Base-by-base conservation (phyloP, 2,888 invertebrate genomes). In the Mimachlamys varia region DNA sequence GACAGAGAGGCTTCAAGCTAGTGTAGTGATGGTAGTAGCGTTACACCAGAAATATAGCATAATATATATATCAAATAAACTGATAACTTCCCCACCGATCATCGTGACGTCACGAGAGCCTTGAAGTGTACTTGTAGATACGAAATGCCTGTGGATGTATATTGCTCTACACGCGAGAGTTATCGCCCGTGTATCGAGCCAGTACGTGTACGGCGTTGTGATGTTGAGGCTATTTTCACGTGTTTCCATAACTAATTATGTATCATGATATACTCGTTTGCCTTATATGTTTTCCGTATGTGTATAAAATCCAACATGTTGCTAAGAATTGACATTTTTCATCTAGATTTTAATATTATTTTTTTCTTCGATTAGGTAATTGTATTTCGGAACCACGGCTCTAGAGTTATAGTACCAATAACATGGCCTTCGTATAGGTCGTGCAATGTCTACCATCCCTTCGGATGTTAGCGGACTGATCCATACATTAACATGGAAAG, bases 71-170 rank as follows among this genome's bases (percentile, higher is more conserved):
- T 22, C 0, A 58, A 58, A 10, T 53, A 10, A 58, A 7, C 76
- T 76, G 76, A 76, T 76, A 44, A 44, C n/a, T 19, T 76, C 27
- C 33, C 76, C 76, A 76, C 76, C 76, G 76, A 76, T 76, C 76
- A 33, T 76, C 76, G 22, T 33, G 33, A 33, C 76, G 76, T 76
- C 12, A 76, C 27, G 76, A 76, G 76, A 76, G 76, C 19, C 12
- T 76, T 33, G 33, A 76, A 76, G 76, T 76, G 76, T 76, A 76
- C 76, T 76, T 76, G 76, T 76, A 76, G 76, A 76, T 76, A 76
- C 27, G 76, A 27, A 0, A 7, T 33, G 76, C 13, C 76, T 76
- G 76, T 76, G 76, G 12, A 19, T 19, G 22, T 76, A 76, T 76
- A 76, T 3, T 12, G 33, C 33, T 13, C 22, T 76, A 33, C 76